Evolutionary conservation across 2,113 vertebrate genomes (phyloP).

Genomic region (Indicator maculatus): DNA sequence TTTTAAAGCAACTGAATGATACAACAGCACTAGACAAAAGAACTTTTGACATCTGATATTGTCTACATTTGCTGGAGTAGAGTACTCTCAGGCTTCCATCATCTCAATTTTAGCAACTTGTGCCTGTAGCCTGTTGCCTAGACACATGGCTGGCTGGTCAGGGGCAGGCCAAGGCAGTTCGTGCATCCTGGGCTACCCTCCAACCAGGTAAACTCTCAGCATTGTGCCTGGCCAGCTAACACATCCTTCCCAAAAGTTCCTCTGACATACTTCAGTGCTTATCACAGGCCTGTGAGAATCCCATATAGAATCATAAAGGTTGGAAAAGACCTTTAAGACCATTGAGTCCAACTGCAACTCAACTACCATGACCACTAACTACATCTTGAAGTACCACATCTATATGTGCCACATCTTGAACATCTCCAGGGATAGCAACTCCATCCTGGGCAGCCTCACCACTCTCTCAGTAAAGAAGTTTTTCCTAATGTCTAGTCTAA

Average conservation of each 20-base stretch:
- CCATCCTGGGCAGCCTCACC: too few relatives aligned
- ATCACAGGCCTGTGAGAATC: fast-evolving
- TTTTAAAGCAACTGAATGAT: neutral
- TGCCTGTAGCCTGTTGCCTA: neutral
- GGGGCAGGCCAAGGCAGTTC: neutral
- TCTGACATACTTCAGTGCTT: fast-evolving
- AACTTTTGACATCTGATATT: neutral
- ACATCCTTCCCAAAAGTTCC: neutral
- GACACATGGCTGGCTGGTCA: neutral
- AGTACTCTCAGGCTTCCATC: constrained; percentile 10
- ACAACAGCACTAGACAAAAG: neutral
- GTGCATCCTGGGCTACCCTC: neutral
- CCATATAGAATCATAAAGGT: fast-evolving
- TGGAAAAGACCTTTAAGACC: too few relatives aligned
- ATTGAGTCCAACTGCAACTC: too few relatives aligned
- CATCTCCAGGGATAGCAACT: too few relatives aligned
- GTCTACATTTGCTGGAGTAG: neutral
- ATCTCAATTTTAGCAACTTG: neutral
- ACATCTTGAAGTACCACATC: too few relatives aligned
- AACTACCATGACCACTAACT: too few relatives aligned
- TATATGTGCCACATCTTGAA: too few relatives aligned
- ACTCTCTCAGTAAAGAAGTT: too few relatives aligned
- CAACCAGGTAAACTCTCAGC: neutral
- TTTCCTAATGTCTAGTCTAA: too few relatives aligned
- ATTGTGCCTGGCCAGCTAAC: neutral